Conservation (phyloP, 2,888 invertebrate species). For the Limulus polyphemus region DNA sequence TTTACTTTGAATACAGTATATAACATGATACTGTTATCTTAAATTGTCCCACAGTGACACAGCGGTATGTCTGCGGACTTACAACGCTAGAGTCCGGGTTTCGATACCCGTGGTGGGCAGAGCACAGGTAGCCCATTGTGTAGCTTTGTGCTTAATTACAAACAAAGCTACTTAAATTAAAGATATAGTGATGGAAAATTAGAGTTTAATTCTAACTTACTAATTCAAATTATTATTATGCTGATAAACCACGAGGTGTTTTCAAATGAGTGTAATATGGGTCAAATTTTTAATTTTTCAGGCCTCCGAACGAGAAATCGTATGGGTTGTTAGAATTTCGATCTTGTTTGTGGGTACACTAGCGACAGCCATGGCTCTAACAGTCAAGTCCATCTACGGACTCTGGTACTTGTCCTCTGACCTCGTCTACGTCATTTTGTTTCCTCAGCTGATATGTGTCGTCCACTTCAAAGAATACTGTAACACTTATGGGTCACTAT, state of each 20-base stretch:
- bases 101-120: no score
- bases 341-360: conserved; percentile 84
- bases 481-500: conserved; percentile 93
- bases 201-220: no score
- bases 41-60: no score
- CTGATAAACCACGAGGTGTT: neutral
- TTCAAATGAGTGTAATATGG: neutral
- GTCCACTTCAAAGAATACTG: conserved; percentile 87
- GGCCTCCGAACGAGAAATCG: conserved; percentile 94
- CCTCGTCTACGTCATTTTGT: conserved; percentile 94
- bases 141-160: no score
- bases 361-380: conserved; percentile 89
- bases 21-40: no score
- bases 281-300: conserved; percentile 33
- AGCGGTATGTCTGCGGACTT: no score
- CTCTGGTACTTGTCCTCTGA: conserved; percentile 99
- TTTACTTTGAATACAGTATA: no score
- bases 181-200: no score
- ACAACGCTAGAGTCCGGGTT: no score
- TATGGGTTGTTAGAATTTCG: conserved; percentile 70
- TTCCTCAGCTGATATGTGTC: conserved; percentile 94
- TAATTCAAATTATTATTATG: no score
- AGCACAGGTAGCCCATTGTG: no score
- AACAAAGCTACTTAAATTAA: no score
- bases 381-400: conserved; percentile 94